Evolutionary conservation across 2,797 vertebrate species (phyloP).

Genomic region (Melopsittacus undulatus): DNA sequence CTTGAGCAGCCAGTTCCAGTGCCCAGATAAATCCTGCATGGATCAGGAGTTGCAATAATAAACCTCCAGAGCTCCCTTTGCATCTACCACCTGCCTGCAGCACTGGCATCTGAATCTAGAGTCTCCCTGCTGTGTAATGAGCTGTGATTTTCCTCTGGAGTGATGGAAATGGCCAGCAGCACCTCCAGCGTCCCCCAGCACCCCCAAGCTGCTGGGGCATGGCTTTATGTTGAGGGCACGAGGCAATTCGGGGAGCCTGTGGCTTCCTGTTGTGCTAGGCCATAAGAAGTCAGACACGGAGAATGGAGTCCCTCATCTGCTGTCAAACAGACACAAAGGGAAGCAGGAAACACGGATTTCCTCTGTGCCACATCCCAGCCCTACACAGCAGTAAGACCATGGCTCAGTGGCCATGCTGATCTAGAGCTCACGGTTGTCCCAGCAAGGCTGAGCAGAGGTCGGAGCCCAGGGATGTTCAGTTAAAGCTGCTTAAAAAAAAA

Average conservation of each 20-base stretch:
- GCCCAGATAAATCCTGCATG: not conserved
- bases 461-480: conserved; percentile 14
- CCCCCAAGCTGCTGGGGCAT: not conserved
- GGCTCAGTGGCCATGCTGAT: rapidly evolving
- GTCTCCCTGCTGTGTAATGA: rapidly evolving
- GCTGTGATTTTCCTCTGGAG: not conserved
- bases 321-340: rapidly evolving
- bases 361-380: not conserved
- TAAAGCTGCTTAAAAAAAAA: conserved; percentile 69
- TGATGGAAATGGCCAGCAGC: not conserved
- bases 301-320: rapidly evolving
- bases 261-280: not conserved
- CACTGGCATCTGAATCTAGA: not conserved
- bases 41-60: not conserved
- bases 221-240: rapidly evolving
- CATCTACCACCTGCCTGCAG: not conserved
- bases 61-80: not conserved
- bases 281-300: not conserved
- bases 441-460: not conserved
- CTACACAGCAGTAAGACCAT: rapidly evolving
- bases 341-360: not conserved
- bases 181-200: not conserved
- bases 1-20: not conserved
- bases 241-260: rapidly evolving
- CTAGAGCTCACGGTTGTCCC: conserved; percentile 39